Evolutionary conservation across 2,113 vertebrate species (phyloP), one percentile per base, ranked within the genome.

Genomic region (Dissostichus mawsoni): DNA sequence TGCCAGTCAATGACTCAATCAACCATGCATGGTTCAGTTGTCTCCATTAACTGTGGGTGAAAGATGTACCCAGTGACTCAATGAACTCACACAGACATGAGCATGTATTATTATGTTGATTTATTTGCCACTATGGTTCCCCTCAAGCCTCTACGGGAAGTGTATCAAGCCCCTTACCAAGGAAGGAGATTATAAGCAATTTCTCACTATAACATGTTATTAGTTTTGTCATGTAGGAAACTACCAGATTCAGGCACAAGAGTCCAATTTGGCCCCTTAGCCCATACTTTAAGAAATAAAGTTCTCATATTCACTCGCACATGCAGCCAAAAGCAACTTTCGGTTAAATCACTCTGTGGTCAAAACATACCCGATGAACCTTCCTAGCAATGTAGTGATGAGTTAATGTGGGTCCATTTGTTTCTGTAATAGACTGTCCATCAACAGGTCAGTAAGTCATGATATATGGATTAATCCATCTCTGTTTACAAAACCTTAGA

Each of bases 191-290:
- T 76, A 90, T 82, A 89, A 75, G 64, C 74, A 13, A 75, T 85
- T 91, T 76, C 66, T 85, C 81, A 53, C 71, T 33, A 53, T 18
- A 90, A 86, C 81, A 69, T 81, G 76, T 81, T 73, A 89, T 92
- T 92, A 89, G 61, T 61, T 83, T 81, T 82, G 81, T 81, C 87
- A 78, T 61, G 61, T 51, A 50, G 52, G 50, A 78, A 81, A 64
- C 76, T 41, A 84, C 74, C 76, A 86, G 76, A 86, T 50, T 65
- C 67, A 61, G 41, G 69, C 78, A 1, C 36, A 29, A 80, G 48
- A 25, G 68, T 62, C 82, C 76, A 72, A 23, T 80, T 86, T 91
- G 89, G 88, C 89, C 80, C 45, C 29, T 11, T 3, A 84, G 64
- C 44, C 84, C 61, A 68, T 79, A 91, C 82, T 92, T 89, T 73